Conservation (phyloP, 2,888 invertebrate species). For the Endotricha flammealis region DNA sequence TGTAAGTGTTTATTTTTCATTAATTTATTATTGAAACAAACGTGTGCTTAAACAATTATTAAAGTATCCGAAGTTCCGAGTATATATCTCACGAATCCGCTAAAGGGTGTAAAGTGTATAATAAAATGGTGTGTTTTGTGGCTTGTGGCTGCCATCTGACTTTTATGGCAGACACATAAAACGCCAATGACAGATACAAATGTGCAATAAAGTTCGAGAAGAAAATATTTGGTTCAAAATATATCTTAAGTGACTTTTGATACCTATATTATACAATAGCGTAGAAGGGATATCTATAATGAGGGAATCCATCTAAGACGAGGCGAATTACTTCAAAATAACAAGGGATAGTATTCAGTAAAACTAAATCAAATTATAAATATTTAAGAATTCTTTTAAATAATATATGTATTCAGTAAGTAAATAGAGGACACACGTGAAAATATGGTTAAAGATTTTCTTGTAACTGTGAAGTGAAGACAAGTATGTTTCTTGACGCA, state of each 20-base stretch:
- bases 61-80: constrained; percentile 14
- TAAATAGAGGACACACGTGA: too few relatives aligned
- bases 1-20: too few relatives aligned
- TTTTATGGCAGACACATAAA: constrained; percentile 41
- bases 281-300: neutral
- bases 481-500: too few relatives aligned
- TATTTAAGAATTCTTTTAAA: too few relatives aligned
- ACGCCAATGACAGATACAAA: constrained; percentile 31
- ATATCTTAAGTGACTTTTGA: neutral
- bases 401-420: too few relatives aligned
- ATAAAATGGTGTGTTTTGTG: constrained; percentile 36
- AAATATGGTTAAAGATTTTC: too few relatives aligned
- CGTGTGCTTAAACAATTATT: constrained; percentile 16
- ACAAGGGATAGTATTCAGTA: too few relatives aligned
- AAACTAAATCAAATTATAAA: too few relatives aligned
- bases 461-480: too few relatives aligned
- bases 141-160: constrained; percentile 36
- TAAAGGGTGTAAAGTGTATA: constrained; percentile 36
- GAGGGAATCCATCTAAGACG: neutral
- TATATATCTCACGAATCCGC: constrained; percentile 22
- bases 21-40: too few relatives aligned
- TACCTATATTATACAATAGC: neutral
- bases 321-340: too few relatives aligned
- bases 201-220: constrained; percentile 12
- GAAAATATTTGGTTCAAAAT: constrained; percentile 8